These are phyloP conservation scores for Oscarella lobularis DNA, from an alignment of 37 sponge, comb jelly and placozoan species.

Conservation along the genomic window DNA sequence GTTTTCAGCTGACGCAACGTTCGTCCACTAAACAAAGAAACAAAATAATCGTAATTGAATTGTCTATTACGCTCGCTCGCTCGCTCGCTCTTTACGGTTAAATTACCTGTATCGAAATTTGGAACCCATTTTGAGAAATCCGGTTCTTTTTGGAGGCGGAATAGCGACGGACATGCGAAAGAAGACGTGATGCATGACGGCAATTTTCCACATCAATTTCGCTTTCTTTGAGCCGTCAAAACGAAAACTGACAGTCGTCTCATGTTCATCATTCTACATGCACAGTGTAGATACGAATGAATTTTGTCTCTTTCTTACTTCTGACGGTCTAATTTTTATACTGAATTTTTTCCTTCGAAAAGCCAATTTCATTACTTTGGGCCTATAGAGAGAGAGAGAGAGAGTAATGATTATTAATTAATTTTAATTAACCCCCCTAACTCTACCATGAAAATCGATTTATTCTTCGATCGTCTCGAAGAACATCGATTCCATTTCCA, in stretches of 20 bases:
- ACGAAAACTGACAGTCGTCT: neutral
- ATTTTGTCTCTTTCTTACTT: neutral
- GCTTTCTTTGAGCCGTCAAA: neutral
- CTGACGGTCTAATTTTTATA: neutral
- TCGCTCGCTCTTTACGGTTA: no score
- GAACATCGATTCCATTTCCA: neutral
- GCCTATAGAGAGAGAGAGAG: neutral
- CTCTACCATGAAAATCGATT: neutral
- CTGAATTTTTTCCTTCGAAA: neutral
- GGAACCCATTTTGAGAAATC: slow-evolving; percentile 20
- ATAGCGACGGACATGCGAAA: neutral
- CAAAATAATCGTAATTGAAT: no score
- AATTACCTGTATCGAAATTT: slow-evolving; percentile 19
- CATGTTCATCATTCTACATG: slow-evolving; percentile 1
- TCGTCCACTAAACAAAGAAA: slow-evolving; percentile 6
- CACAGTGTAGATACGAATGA: neutral
- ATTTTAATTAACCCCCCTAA: neutral
- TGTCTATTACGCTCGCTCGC: no score
- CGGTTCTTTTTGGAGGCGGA: neutral
- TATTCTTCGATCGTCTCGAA: neutral
- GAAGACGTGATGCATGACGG: neutral
- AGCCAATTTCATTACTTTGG: neutral
- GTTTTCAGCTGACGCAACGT: slow-evolving; percentile 12
- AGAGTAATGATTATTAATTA: no score
- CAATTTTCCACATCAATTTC: neutral